Evolutionary conservation across 1,140 invertebrate genomes (phyloP).

Genomic region (Zaprionus vittiger): DNA sequence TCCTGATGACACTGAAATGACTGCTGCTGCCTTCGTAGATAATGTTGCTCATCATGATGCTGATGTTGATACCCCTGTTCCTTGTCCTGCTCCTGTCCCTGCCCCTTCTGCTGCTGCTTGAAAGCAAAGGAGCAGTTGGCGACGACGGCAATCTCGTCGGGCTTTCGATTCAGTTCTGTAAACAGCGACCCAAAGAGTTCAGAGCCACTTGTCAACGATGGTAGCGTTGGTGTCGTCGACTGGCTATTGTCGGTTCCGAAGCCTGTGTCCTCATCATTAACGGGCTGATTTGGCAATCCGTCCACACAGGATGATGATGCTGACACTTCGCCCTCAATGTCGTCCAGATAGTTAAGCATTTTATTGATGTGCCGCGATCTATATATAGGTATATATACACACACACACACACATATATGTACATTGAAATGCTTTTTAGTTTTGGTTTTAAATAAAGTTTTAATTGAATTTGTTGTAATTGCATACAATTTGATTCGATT

Average conservation of each 20-base stretch:
- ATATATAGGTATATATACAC: conserved; percentile 46
- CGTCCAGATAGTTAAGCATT: conserved; percentile 66
- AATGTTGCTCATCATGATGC: conserved; percentile 30
- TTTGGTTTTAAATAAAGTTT: background rate
- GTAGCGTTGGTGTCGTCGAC: conserved; percentile 8
- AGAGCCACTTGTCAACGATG: conserved; percentile 9
- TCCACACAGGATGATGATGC: conserved; percentile 53
- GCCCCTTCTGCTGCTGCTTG: conserved; percentile 31
- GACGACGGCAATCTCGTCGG: conserved; percentile 27
- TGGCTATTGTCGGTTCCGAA: conserved; percentile 64
- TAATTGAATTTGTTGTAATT: background rate
- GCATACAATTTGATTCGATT: background rate
- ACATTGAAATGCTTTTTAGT: conserved; percentile 1
- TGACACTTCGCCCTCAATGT: conserved; percentile 47
- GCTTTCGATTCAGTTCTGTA: conserved; percentile 48
- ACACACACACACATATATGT: conserved; percentile 17
- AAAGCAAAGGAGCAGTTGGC: conserved; percentile 32
- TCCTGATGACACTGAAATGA: conserved; percentile 51
- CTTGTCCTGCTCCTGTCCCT: conserved; percentile 17
- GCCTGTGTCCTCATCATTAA: conserved; percentile 64
- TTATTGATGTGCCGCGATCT: conserved; percentile 66
- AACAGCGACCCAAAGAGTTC: conserved; percentile 48
- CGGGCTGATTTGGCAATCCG: conserved; percentile 37
- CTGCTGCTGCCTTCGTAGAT: conserved; percentile 35
- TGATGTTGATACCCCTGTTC: conserved; percentile 26